These are phyloP conservation scores for Sarotherodon lohbergeri DNA, from an alignment of 2,113 vertebrate species.

Conservation along the genomic window DNA sequence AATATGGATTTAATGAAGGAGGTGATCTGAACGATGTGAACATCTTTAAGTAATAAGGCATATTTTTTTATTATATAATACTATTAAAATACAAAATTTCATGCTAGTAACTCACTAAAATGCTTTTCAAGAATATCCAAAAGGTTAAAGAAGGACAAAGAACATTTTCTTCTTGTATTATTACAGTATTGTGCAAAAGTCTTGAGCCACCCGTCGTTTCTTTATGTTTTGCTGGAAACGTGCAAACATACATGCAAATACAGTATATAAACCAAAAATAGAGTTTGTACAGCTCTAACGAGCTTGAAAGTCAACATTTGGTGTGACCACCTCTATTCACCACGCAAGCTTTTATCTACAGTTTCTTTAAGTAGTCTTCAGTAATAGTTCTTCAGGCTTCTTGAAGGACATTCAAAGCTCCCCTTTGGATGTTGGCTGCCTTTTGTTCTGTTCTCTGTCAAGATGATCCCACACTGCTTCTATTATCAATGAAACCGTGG, in stretches of 20 bases:
- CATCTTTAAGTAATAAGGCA: neutral
- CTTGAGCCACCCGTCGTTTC: rapidly evolving
- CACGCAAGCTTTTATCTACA: neutral
- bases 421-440: too few species aligned
- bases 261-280: too few species aligned
- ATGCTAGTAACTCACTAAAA: neutral
- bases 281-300: neutral
- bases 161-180: neutral
- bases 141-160: neutral
- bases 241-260: neutral
- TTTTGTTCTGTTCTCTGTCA: too few species aligned
- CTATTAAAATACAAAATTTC: neutral
- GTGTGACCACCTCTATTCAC: neutral
- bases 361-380: neutral
- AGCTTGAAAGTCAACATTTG: neutral
- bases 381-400: neutral
- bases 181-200: neutral
- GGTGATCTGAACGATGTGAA: neutral
- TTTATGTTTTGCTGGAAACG: neutral
- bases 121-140: neutral
- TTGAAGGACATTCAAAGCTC: too few species aligned
- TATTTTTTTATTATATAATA: neutral
- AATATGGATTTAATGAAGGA: neutral
- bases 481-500: too few species aligned
- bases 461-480: too few species aligned